A percentile compares a stretch with the other conserved stretches of the same genome.
These are phyloP conservation scores for Scaptomyza flava DNA, from an alignment of 2,888 invertebrate species.

Conservation along the genomic window DNA sequence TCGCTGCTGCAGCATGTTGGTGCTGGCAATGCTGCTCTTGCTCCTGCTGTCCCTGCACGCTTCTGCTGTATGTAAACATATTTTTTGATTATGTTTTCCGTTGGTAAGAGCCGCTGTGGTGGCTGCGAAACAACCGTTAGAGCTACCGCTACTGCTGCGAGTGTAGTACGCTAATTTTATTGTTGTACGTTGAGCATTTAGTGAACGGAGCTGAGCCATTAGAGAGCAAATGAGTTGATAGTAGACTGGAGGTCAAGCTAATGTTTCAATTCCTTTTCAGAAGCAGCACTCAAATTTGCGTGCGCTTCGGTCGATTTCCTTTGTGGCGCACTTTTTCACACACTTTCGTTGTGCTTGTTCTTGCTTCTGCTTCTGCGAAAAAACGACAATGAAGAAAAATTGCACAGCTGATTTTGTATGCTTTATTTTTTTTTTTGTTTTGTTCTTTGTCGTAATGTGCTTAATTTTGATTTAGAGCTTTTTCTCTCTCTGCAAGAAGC, in stretches of 20 bases:
- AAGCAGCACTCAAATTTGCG: slow-evolving; percentile 8
- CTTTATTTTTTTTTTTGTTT: slow-evolving; percentile 1
- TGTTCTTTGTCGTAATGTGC: slow-evolving; percentile 19
- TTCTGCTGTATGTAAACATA: slow-evolving; percentile 33
- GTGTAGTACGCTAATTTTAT: slow-evolving; percentile 79
- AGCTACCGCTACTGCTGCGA: slow-evolving; percentile 53
- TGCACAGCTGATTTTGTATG: slow-evolving; percentile 46
- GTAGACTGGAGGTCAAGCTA: background rate
- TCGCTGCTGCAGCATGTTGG: slow-evolving; percentile 7
- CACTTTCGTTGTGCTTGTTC: slow-evolving; percentile 18
- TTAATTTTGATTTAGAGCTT: slow-evolving; percentile 43
- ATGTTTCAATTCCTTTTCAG: slow-evolving; percentile 9
- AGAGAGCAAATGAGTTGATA: slow-evolving; percentile 58
- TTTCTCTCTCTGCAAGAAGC: slow-evolving; percentile 51
- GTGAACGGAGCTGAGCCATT: slow-evolving; percentile 85
- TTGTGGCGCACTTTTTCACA: slow-evolving; percentile 13
- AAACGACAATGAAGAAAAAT: background rate
- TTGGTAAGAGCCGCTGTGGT: slow-evolving; percentile 24
- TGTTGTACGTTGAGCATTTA: slow-evolving; percentile 82
- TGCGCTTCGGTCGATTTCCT: background rate
- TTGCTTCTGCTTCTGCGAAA: slow-evolving; percentile 1
- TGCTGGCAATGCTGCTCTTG: slow-evolving; percentile 14
- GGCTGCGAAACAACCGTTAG: slow-evolving; percentile 33
- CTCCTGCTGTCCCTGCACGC: slow-evolving; percentile 30
- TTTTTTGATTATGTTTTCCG: slow-evolving; percentile 13